Evolutionary conservation across 1,140 invertebrate species (phyloP).

Genomic region (Portunus trituberculatus): DNA sequence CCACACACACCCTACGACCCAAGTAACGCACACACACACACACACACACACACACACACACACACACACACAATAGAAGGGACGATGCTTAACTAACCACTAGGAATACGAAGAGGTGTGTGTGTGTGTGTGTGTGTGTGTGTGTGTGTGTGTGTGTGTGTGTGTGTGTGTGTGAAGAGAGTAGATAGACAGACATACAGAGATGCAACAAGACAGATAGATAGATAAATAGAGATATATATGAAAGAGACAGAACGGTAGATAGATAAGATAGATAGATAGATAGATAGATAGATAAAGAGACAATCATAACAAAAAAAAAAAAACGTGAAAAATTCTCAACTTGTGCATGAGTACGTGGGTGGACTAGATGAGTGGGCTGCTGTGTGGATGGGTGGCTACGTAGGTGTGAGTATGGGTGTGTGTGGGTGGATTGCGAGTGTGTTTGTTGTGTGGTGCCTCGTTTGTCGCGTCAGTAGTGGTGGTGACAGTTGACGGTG

Average conservation of each 20-base stretch:
- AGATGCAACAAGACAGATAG: too few relatives aligned
- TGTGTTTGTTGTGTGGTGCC: too few relatives aligned
- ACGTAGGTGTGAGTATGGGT: not conserved
- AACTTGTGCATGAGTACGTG: too few relatives aligned
- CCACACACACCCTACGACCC: not conserved
- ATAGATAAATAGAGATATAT: too few relatives aligned
- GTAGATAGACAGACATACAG: too few relatives aligned
- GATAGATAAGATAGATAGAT: too few relatives aligned
- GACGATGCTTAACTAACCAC: not conserved
- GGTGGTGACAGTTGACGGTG: not conserved
- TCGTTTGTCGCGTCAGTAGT: not conserved
- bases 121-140: conserved; percentile 22
- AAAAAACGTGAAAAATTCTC: too few relatives aligned
- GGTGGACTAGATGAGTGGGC: too few relatives aligned
- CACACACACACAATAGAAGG: not conserved
- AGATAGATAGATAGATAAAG: too few relatives aligned
- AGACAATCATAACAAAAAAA: too few relatives aligned
- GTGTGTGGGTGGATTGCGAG: not conserved
- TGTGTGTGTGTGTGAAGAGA: not conserved
- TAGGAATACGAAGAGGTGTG: not conserved
- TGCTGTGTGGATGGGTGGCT: not conserved
- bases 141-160: conserved; percentile 7
- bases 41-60: not conserved
- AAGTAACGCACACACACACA: too few relatives aligned
- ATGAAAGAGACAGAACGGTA: too few relatives aligned